Evolutionary conservation across 2,113 vertebrate genomes (phyloP), one percentile per base, ranked within the genome.

Genomic region (Zosterops lateralis): DNA sequence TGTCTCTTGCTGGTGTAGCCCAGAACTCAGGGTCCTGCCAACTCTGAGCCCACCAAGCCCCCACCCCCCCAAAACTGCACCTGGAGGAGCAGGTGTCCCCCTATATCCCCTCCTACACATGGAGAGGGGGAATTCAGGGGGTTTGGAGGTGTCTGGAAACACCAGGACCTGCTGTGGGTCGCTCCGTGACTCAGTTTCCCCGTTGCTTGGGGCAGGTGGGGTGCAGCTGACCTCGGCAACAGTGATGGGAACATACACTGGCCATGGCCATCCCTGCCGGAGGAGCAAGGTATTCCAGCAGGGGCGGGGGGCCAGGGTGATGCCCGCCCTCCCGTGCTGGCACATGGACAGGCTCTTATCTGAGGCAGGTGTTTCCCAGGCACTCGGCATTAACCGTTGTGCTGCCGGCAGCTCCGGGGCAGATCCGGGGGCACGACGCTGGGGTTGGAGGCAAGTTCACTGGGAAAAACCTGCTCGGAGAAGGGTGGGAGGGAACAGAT

Each of bases 321-420:
- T 71, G 47, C 14, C 42, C 17, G 14, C 24, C 18, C 32, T 53
- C 14, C 4, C 1, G 3, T n/a, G 38, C 40, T 64, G 89, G 72
- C 87, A 83, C 47, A 57, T 34, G 81, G 5, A 7, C 8, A 73
- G 50, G 90, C 54, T 79, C 84, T 89, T 26, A 50, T 16, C n/a
- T 17, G 53, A 70, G 84, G 68, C 93, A 92, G 96, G 93, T 94
- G 90, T 68, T 93, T 96, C 92, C 89, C 93, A 84, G 42, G 88
- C 3, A 6, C 80, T 62, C 8, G 0, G 57, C 3, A 5, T 80
- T 87, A 84, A 84, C 91, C 10, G 4, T 62, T 42, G 67, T 57
- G 73, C 73, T 82, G 92, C 90, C 4, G 40, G 82, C 50, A 90
- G 84, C 79, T 84, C 78, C 34, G 6, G 78, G 90, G 85, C 81